Evolutionary conservation across 2,797 vertebrate genomes (phyloP).

Genomic region (Megalops cyprinoides): DNA sequence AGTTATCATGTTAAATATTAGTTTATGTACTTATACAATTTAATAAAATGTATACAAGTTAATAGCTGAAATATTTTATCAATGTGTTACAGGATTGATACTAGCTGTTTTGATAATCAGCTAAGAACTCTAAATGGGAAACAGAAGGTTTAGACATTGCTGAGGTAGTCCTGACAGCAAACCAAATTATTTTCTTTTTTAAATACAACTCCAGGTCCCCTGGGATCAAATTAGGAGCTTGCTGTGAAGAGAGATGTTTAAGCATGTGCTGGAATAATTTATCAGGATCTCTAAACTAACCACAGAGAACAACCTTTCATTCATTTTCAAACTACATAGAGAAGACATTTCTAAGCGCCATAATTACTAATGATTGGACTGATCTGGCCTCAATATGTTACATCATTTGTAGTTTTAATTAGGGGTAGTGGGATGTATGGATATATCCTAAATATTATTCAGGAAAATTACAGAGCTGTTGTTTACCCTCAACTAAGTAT

Average conservation of each 20-base stretch:
- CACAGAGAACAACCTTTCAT: constrained; percentile 77
- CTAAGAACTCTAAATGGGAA: not conserved
- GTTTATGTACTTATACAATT: too few relatives aligned
- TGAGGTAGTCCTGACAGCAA: constrained; percentile 61
- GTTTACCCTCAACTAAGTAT: not conserved
- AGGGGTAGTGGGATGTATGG: constrained; percentile 31
- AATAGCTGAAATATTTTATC: too few relatives aligned
- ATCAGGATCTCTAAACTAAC: constrained; percentile 76
- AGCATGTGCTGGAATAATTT: constrained; percentile 82
- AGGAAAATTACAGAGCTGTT: not conserved
- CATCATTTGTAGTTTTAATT: constrained; percentile 75
- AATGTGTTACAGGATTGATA: constrained; percentile 3
- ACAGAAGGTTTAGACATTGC: not conserved
- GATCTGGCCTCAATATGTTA: constrained; percentile 75
- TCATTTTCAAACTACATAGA: constrained; percentile 74
- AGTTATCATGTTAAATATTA: too few relatives aligned
- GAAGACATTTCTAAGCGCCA: constrained; percentile 72
- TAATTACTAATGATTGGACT: constrained; percentile 79
- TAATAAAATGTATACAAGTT: too few relatives aligned
- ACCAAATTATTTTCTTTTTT: constrained; percentile 79
- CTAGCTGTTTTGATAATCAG: constrained; percentile 11
- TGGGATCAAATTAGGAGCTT: constrained; percentile 83
- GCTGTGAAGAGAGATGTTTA: constrained; percentile 81
- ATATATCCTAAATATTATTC: not conserved
- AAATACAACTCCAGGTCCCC: constrained; percentile 73